Percentiles rank a stretch among this genome's conserved stretches.
These are phyloP conservation scores for Malurus leucopterus DNA, from an alignment of 2,797 vertebrate species.

Conservation along the genomic window DNA sequence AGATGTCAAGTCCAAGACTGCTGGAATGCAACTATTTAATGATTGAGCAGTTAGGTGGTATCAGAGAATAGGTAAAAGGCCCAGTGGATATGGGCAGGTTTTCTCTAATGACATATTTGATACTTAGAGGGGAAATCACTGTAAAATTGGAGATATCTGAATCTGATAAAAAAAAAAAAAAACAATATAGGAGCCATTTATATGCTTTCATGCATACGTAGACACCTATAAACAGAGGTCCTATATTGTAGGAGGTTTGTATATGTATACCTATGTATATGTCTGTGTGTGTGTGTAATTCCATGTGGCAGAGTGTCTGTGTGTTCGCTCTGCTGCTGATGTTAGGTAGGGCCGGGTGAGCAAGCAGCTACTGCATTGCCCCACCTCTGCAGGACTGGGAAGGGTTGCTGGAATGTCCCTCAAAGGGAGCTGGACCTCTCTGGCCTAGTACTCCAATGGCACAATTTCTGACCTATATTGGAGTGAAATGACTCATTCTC, in stretches of 20 bases:
- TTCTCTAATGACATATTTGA: neutral
- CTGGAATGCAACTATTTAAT: neutral
- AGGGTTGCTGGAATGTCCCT: fast-evolving
- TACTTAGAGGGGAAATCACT: neutral
- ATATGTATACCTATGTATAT: neutral
- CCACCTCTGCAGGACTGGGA: fast-evolving
- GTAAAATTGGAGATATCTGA: neutral
- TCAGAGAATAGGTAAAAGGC: neutral
- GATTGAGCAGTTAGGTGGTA: neutral
- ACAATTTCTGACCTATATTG: neutral
- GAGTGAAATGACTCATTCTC: neutral
- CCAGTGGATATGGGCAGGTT: neutral
- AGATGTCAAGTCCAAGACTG: neutral
- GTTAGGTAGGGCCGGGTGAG: neutral
- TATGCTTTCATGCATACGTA: neutral
- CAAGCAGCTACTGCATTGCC: neutral
- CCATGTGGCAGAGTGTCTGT: neutral
- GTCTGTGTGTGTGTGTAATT: fast-evolving
- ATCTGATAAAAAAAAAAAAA: neutral
- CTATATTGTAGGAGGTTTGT: neutral
- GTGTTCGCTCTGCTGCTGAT: neutral
- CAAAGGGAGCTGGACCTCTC: neutral
- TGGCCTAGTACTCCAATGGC: neutral
- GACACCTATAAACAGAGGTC: neutral
- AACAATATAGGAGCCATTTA: neutral